Evolutionary conservation across 1,140 invertebrate species (phyloP).

Genomic region (Drosophila biarmipes): DNA sequence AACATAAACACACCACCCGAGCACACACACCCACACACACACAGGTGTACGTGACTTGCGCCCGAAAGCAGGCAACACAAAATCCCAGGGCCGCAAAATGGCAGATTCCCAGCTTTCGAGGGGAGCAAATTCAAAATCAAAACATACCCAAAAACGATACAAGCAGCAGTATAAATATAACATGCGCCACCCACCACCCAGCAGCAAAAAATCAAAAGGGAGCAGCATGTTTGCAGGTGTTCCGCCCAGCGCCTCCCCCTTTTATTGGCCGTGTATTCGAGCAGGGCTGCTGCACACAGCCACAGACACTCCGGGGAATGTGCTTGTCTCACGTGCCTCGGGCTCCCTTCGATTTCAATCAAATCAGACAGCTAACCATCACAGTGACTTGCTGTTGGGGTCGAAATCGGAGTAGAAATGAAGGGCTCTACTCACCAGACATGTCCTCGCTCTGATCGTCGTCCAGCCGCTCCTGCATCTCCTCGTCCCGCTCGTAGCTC

Average conservation of each 20-base stretch:
- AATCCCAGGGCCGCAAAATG: constrained; percentile 67
- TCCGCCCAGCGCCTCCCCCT: constrained; percentile 4
- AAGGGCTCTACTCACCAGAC: constrained; percentile 71
- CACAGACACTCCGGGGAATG: constrained; percentile 15
- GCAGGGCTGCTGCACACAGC: constrained; percentile 4
- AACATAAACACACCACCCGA: constrained; percentile 25
- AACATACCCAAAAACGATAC: constrained; percentile 71
- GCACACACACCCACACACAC: constrained; percentile 1
- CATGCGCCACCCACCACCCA: constrained; percentile 21
- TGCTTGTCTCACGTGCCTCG: constrained; percentile 10
- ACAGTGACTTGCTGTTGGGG: background rate
- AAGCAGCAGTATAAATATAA: constrained; percentile 67
- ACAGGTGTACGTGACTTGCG: constrained; percentile 71
- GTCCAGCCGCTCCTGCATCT: constrained; percentile 78
- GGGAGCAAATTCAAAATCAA: constrained; percentile 68
- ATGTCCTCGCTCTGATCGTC: constrained; percentile 84
- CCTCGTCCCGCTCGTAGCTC: constrained; percentile 86
- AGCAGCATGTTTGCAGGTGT: constrained; percentile 34
- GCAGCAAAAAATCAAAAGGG: constrained; percentile 7
- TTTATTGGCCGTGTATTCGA: background rate
- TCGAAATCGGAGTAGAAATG: background rate
- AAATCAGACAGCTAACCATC: constrained; percentile 29
- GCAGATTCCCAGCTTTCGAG: constrained; percentile 13
- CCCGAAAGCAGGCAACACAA: constrained; percentile 63
- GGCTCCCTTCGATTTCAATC: constrained; percentile 38